A percentile compares a stretch with the other conserved stretches of the same genome.
These are phyloP conservation scores for Pteria penguin DNA, from an alignment of 2,888 invertebrate species.

Conservation along the genomic window DNA sequence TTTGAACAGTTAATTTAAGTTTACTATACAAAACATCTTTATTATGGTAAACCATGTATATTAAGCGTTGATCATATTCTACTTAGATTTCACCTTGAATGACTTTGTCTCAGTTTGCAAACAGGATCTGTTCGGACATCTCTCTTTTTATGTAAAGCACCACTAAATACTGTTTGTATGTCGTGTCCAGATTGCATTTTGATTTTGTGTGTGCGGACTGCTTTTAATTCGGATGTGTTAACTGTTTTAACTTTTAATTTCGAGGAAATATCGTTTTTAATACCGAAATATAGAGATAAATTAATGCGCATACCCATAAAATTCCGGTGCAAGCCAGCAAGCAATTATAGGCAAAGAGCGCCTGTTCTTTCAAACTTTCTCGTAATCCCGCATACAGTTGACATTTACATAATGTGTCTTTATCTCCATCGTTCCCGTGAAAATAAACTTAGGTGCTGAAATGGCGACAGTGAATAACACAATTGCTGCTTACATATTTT, in stretches of 20 bases:
- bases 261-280: constrained; percentile 3
- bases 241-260: constrained; percentile 11
- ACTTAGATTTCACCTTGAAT: too few species aligned
- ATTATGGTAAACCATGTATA: too few species aligned
- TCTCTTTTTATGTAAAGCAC: too few species aligned
- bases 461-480: background rate
- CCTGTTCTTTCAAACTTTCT: background rate
- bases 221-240: too few species aligned
- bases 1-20: too few species aligned
- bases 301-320: background rate
- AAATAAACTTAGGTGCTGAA: constrained; percentile 18
- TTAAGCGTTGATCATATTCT: background rate
- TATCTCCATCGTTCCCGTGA: constrained; percentile 4
- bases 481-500: background rate
- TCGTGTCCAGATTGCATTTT: too few species aligned
- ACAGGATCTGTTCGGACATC: too few species aligned
- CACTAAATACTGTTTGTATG: too few species aligned
- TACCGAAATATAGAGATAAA: background rate
- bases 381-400: constrained; percentile 7
- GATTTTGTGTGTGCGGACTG: too few species aligned
- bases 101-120: too few species aligned
- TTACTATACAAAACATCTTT: too few species aligned
- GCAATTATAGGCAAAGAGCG: background rate
- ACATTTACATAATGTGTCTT: background rate
- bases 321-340: background rate